Base-by-base conservation (phyloP, 2,113 vertebrate genomes). In the Amblyopsis rosae region DNA sequence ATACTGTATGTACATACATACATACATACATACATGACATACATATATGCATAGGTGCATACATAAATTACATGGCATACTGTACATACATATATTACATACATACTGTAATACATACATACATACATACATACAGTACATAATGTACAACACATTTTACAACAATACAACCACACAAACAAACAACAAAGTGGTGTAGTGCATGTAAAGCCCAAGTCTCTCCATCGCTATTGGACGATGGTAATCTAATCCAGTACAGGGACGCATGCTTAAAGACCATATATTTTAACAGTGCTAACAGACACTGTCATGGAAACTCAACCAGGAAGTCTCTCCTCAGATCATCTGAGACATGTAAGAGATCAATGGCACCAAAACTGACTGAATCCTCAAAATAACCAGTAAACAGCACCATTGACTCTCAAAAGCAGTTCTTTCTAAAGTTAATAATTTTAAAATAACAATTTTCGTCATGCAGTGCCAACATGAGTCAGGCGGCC, bases 401-500 rank as follows among this genome's bases (percentile, higher is more conserved):
- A 13, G 2, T 13, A 15, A 54, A n/a, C 7, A 15, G 51, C 51
- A 16, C 35, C n/a, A 35, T 67, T 41, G 5, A 41, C 35, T 41
- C 7, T 41, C 26, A 26, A 26, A 26, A 41, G 0, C 12, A 62
- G 59, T 33, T 0, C 54, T 66, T 73, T 73, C 13, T n/a, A 54
- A 54, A n/a, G 5, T 13, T 16, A 46, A 64, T 67, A 32, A 62
- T 72, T 35, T 65, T 3, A 41, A 26, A 26, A 41, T 41, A 41
- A 57, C 26, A 67, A 49, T 72, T 47, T 56, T 60, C 61, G 59
- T 63, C 48, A 53, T 69, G 61, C 46, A 69, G 73, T 69, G 70
- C 41, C 70, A 57, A 57, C 26, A 26, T 17, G 33, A 10, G 19
- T 12, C 17, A 32, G 6, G 46, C 35, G 4, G 49, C 10, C n/a